Evolutionary conservation across 1,140 invertebrate species (phyloP).

Genomic region (Penaeus vannamei): DNA sequence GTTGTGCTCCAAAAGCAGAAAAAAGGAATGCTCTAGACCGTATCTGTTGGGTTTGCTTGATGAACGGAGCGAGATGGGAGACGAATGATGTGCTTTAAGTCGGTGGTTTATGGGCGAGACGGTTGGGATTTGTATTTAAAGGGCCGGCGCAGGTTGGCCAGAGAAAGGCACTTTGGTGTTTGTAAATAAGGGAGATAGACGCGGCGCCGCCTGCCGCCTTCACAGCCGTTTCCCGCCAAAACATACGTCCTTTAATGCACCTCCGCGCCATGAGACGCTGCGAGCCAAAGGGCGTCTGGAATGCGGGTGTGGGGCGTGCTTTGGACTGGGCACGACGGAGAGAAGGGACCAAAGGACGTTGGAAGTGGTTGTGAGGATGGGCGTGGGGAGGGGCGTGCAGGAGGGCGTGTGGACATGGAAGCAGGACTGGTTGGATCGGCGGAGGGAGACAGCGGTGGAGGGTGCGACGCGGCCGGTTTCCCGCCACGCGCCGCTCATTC

Average conservation of each 20-base stretch:
- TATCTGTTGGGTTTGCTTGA: too few relatives aligned
- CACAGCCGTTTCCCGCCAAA: slow-evolving; percentile 50
- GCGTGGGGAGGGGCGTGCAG: not conserved
- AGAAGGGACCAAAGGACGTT: not conserved
- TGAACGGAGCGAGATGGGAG: too few relatives aligned
- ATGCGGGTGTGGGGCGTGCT: not conserved
- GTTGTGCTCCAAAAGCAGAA: too few relatives aligned
- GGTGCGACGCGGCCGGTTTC: slow-evolving; percentile 30
- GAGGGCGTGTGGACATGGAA: too few relatives aligned
- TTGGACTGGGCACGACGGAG: not conserved
- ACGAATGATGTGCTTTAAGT: too few relatives aligned
- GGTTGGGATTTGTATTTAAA: slow-evolving; percentile 40
- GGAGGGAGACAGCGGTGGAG: not conserved
- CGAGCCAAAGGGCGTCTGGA: too few relatives aligned
- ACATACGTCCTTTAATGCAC: slow-evolving; percentile 49
- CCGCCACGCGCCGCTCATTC: slow-evolving; percentile 40
- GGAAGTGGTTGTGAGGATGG: not conserved
- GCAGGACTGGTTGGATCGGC: not conserved
- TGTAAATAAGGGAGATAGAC: slow-evolving; percentile 31
- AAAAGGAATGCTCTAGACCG: too few relatives aligned
- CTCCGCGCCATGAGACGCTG: slow-evolving; percentile 9
- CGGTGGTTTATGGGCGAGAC: too few relatives aligned
- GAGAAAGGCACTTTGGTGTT: slow-evolving; percentile 37
- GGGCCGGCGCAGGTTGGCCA: slow-evolving; percentile 18
- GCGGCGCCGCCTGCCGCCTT: slow-evolving; percentile 10